These are phyloP conservation scores for Paracyclopina nana DNA, from an alignment of 1,140 invertebrate genomes.

Conservation along the genomic window DNA sequence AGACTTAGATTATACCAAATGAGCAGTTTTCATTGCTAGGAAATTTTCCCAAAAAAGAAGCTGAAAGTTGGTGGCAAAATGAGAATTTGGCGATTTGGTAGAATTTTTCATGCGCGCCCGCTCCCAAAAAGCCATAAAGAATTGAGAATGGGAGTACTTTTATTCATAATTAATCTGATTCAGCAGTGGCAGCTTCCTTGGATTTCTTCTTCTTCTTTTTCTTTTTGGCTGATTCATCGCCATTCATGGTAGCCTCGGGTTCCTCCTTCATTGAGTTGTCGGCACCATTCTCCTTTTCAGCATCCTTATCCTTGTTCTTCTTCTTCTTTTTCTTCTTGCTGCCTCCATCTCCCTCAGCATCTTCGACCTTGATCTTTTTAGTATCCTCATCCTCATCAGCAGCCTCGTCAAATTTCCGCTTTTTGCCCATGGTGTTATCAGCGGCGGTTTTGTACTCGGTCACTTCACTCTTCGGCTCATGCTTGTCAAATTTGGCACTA, in stretches of 20 bases:
- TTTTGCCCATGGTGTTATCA: constrained; percentile 29
- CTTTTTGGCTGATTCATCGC: constrained; percentile 16
- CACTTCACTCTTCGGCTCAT: constrained; percentile 26
- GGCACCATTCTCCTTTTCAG: constrained; percentile 9
- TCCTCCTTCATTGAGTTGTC: background rate
- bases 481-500: constrained; percentile 35
- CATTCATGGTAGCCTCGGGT: constrained; percentile 2
- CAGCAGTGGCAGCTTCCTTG: too few species aligned
- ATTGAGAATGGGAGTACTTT: too few species aligned
- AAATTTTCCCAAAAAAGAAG: too few species aligned
- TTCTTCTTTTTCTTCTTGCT: constrained; percentile 18
- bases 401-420: constrained; percentile 24
- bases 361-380: constrained; percentile 22
- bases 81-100: too few species aligned
- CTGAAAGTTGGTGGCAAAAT: too few species aligned
- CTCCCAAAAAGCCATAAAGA: too few species aligned
- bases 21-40: too few species aligned
- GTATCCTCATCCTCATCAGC: constrained; percentile 20
- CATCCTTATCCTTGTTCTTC: constrained; percentile 15
- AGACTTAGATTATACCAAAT: too few species aligned
- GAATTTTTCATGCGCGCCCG: too few species aligned
- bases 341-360: constrained; percentile 1
- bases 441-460: constrained; percentile 28
- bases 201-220: constrained; percentile 18
- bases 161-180: too few species aligned